A percentile compares a stretch with the other conserved stretches of the same genome.
These are phyloP conservation scores for Neostethus bicornis DNA, from an alignment of 2,797 vertebrate genomes.

Conservation along the genomic window DNA sequence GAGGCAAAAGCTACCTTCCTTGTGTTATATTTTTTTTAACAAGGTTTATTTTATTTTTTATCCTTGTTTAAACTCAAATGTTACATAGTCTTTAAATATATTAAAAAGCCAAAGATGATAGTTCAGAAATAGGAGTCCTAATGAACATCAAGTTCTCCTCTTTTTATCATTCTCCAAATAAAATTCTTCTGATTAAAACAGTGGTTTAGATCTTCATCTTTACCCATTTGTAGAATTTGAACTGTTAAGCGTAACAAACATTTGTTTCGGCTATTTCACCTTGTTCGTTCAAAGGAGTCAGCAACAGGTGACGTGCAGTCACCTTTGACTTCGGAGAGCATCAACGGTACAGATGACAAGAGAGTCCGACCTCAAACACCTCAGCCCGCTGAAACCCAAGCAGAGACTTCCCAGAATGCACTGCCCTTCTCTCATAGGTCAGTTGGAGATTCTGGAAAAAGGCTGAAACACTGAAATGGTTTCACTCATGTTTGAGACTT, in stretches of 20 bases:
- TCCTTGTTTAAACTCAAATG: no score
- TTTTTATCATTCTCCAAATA: no score
- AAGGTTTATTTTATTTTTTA: no score
- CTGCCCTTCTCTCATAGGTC: slow-evolving; percentile 94
- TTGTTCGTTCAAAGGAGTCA: slow-evolving; percentile 85
- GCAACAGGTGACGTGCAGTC: slow-evolving; percentile 90
- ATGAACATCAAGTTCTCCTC: no score
- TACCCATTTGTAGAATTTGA: background rate
- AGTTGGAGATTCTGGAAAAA: no score
- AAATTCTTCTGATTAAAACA: background rate
- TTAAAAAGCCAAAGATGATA: no score
- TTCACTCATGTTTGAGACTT: no score
- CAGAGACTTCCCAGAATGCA: slow-evolving; percentile 89
- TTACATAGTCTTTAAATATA: no score
- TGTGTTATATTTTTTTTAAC: no score
- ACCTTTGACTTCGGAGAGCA: slow-evolving; percentile 89
- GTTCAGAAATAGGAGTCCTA: no score
- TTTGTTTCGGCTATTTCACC: background rate
- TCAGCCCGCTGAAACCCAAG: slow-evolving; percentile 84
- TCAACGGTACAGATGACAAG: slow-evolving; percentile 93
- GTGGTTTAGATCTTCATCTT: background rate
- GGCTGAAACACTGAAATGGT: no score
- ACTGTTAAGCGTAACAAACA: background rate
- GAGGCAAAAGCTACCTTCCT: no score
- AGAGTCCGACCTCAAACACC: slow-evolving; percentile 80